Evolutionary conservation across 2,888 invertebrate genomes (phyloP).

Genomic region (Abrostola triplasia): DNA sequence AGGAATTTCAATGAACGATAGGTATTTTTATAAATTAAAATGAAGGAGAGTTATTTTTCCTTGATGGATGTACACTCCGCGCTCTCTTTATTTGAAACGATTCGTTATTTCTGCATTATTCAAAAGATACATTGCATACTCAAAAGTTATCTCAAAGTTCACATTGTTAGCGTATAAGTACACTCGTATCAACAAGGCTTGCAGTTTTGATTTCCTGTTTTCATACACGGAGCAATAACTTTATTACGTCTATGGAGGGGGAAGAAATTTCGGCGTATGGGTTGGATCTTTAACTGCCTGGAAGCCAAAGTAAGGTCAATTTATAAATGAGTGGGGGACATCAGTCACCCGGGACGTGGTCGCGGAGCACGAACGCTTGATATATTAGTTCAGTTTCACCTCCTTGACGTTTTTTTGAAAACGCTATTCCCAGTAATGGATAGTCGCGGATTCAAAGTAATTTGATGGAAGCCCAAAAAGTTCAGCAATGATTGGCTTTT

Average conservation of each 20-base stretch:
- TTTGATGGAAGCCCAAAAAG: slow-evolving; percentile 69
- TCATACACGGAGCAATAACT: slow-evolving; percentile 34
- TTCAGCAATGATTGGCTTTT: slow-evolving; percentile 75
- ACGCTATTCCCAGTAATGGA: slow-evolving; percentile 75
- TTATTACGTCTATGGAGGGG: slow-evolving; percentile 35
- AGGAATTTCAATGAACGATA: slow-evolving; percentile 16
- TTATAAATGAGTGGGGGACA: slow-evolving; percentile 80
- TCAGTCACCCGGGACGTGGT: slow-evolving; percentile 75
- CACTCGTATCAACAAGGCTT: neutral
- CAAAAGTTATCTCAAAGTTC: neutral
- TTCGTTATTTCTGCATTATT: slow-evolving; percentile 31
- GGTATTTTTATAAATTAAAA: slow-evolving; percentile 22
- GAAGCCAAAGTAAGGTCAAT: slow-evolving; percentile 78
- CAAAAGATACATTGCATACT: neutral
- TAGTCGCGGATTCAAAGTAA: slow-evolving; percentile 74
- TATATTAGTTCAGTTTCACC: slow-evolving; percentile 77
- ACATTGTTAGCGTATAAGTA: slow-evolving; percentile 2
- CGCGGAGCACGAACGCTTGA: slow-evolving; percentile 72
- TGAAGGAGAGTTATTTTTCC: slow-evolving; percentile 20
- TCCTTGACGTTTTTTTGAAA: slow-evolving; percentile 81
- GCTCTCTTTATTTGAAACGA: slow-evolving; percentile 30
- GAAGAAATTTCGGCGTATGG: slow-evolving; percentile 53
- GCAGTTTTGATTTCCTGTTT: slow-evolving; percentile 11
- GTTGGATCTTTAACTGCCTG: slow-evolving; percentile 66
- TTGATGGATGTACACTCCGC: slow-evolving; percentile 14